phyloP scores from a whole-genome alignment of 2,797 vertebrate genomes.

The Enteromius afrohamiltoni region DNA sequence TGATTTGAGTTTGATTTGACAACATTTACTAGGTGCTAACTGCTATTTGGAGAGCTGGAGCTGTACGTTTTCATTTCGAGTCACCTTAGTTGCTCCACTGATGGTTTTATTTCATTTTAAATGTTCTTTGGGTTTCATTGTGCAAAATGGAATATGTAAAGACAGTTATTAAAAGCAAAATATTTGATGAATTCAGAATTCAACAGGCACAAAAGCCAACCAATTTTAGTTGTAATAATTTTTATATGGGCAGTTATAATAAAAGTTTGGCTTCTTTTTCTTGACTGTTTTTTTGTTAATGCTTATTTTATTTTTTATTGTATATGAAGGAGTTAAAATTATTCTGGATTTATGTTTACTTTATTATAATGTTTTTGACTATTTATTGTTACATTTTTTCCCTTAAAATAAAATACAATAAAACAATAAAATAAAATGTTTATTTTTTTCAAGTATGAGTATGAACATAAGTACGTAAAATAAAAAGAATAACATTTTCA shows the following conservation, averaged over 20 bases:
- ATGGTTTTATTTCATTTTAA: neutral
- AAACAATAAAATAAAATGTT: too few relatives aligned
- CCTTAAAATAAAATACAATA: too few relatives aligned
- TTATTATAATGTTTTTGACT: neutral
- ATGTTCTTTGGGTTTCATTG: neutral
- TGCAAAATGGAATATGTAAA: neutral
- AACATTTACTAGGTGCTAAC: slow-evolving; percentile 28
- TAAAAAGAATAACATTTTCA: neutral
- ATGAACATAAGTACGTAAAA: neutral
- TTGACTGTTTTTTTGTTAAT: neutral
- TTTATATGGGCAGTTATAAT: neutral
- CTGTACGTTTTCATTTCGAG: neutral
- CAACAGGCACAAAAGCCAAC: neutral
- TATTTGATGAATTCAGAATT: neutral
- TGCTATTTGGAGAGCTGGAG: slow-evolving; percentile 6
- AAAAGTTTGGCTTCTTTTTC: neutral
- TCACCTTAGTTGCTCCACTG: neutral
- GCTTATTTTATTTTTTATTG: neutral
- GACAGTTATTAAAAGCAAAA: neutral
- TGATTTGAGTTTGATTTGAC: slow-evolving; percentile 38
- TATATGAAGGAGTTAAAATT: neutral
- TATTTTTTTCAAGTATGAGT: neutral
- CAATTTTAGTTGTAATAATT: neutral
- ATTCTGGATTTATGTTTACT: neutral
- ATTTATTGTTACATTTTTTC: neutral